These are phyloP conservation scores for Chaetops frenatus DNA, from an alignment of 2,113 vertebrate species.

Conservation along the genomic window DNA sequence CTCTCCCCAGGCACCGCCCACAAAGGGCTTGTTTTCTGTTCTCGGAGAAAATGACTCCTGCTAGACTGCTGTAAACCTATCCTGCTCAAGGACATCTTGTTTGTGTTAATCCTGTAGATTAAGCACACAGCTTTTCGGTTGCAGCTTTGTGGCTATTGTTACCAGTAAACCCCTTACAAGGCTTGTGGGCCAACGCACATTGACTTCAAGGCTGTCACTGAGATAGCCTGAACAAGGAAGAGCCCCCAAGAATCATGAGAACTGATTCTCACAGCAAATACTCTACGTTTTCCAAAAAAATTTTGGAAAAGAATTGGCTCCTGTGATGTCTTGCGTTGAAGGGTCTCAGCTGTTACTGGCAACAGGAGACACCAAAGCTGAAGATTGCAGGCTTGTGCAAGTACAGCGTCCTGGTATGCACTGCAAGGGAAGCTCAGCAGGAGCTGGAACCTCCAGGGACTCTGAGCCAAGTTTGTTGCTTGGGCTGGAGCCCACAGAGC, in stretches of 20 bases:
- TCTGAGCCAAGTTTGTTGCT: background rate
- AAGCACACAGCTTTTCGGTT: conserved; percentile 7
- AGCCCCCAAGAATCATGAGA: background rate
- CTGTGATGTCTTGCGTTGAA: background rate
- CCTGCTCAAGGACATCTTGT: conserved; percentile 47
- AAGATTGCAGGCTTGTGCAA: background rate
- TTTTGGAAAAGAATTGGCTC: background rate
- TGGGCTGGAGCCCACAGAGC: background rate
- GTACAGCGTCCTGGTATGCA: accelerated
- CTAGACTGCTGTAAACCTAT: conserved; percentile 26
- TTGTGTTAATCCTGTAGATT: conserved; percentile 44
- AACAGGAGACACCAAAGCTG: background rate
- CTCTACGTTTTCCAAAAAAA: background rate
- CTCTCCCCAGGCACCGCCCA: background rate
- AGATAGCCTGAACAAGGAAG: background rate
- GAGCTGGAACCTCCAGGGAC: background rate
- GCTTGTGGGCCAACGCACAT: background rate
- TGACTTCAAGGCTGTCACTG: background rate
- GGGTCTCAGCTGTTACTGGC: background rate
- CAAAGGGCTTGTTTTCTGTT: background rate
- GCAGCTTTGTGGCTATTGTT: conserved; percentile 31
- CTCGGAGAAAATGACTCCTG: background rate
- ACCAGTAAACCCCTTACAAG: background rate
- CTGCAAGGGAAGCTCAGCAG: background rate
- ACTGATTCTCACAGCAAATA: background rate